Evolutionary conservation across 1,140 invertebrate genomes (phyloP), one percentile per base, ranked within the genome.

Genomic region (Heliconius himera): DNA sequence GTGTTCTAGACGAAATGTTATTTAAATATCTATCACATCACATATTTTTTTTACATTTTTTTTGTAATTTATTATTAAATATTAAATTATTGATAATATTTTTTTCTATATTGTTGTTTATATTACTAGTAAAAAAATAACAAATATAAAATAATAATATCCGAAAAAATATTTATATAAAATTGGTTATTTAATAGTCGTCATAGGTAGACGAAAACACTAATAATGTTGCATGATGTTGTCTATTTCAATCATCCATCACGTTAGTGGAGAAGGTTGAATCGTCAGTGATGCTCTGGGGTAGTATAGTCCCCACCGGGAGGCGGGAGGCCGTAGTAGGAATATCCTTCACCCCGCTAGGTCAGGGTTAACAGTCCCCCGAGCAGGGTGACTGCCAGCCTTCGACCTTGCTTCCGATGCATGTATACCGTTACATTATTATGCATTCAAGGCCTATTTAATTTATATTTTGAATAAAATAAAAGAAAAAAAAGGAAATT

Each of bases 291-390:
- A 86, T 90, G 88, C 82, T 90, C 86, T 87, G 86, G 85, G 85
- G 87, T 87, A 85, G 83, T 87, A 78, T 78, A 84, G 81, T 79
- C 84, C 85, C 81, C 84, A 82, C 79, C 83, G 82, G 85, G 86
- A 87, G 85, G 87, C 83, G 89, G 89, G 90, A 87, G 90, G 87
- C 85, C 87, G 91, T 92, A 92, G 92, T 92, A 91, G 90, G 87
- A 93, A 94, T 91, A 94, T 93, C 92, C 91, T 94, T 93, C 92
- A 92, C 91, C 92, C 88, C 87, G 87, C 90, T 93, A 92, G 93
- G 93, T 94, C 93, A 94, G 91, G 93, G 93, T 93, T 94, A 94
- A 92, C 88, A 78, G 90, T 89, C 91, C 93, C 91, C 91, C 89
- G 88, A 88, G 87, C 86, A 85, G 87, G 85, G 87, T 88, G 86